These are phyloP conservation scores for Leptinotarsa juncta DNA, from an alignment of 2,888 invertebrate species.

Conservation along the genomic window DNA sequence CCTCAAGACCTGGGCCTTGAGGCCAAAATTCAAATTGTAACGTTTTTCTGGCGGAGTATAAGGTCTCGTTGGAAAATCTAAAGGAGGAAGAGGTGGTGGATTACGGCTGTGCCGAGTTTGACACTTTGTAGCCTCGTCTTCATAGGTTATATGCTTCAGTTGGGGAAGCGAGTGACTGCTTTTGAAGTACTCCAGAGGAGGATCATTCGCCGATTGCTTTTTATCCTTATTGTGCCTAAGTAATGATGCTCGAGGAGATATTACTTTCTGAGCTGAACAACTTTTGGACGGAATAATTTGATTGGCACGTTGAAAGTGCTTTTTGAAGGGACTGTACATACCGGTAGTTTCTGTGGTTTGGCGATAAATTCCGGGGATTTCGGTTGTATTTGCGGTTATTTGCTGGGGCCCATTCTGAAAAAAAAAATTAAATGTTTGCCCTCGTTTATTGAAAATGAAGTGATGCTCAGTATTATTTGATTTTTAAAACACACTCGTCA, in stretches of 20 bases:
- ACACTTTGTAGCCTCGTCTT: slow-evolving; percentile 21
- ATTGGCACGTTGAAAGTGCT: slow-evolving; percentile 60
- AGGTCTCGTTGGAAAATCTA: background rate
- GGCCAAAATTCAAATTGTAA: slow-evolving; percentile 61
- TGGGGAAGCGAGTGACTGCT: slow-evolving; percentile 58
- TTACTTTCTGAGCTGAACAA: slow-evolving; percentile 61
- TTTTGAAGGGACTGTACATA: slow-evolving; percentile 64
- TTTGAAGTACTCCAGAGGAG: slow-evolving; percentile 51
- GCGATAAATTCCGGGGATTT: slow-evolving; percentile 62
- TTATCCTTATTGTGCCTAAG: slow-evolving; percentile 52
- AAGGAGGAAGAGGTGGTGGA: slow-evolving; percentile 14
- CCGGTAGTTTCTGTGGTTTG: slow-evolving; percentile 65
- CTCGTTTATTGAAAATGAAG: background rate
- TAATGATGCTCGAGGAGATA: slow-evolving; percentile 56
- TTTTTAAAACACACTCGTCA: slow-evolving; percentile 8
- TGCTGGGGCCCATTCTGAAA: slow-evolving; percentile 62
- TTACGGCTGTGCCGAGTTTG: background rate
- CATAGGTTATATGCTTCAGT: slow-evolving; percentile 42
- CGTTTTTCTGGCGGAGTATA: slow-evolving; percentile 63
- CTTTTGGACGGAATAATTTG: slow-evolving; percentile 63
- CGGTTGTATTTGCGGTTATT: slow-evolving; percentile 52
- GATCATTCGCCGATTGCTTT: slow-evolving; percentile 34
- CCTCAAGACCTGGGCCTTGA: slow-evolving; percentile 41
- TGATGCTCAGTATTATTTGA: no score
- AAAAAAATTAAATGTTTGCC: slow-evolving; percentile 16